Evolutionary conservation across 2,888 invertebrate genomes (phyloP), one percentile per base, ranked within the genome.

Genomic region (Aphelenchoides bicaudatus): DNA sequence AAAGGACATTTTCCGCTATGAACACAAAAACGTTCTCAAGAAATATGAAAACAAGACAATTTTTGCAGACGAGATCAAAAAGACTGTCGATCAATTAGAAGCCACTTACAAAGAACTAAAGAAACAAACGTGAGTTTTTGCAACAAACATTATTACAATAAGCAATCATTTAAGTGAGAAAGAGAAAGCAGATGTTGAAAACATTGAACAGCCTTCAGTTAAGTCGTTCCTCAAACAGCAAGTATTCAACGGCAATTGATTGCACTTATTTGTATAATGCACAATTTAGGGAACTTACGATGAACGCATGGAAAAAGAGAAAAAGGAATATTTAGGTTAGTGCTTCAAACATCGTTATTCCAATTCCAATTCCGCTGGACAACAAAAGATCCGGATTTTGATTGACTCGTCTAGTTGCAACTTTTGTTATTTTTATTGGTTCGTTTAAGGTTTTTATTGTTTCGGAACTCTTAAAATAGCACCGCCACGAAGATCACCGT

Each of bases 311-410:
- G 68, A 58, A 16, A 80, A 80, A 63, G 81, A 81, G 67, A 73
- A 82, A 76, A 75, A 80, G 51, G 82, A 82, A 48, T 82, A 81
- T 57, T n/a, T n/a, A n/a, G n/a, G n/a, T n/a, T n/a, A n/a, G n/a
- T n/a, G n/a, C n/a, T n/a, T n/a, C n/a, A n/a, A n/a, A n/a, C n/a
- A n/a, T n/a, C n/a, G n/a, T n/a, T n/a, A n/a, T n/a, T n/a, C n/a
- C n/a, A n/a, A n/a, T n/a, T n/a, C n/a, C n/a, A n/a, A n/a, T n/a
- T n/a, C n/a, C n/a, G n/a, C n/a, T n/a, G n/a, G n/a, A n/a, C n/a
- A n/a, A n/a, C n/a, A n/a, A n/a, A n/a, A n/a, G n/a, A n/a, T n/a
- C n/a, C n/a, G n/a, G n/a, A n/a, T n/a, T n/a, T n/a, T n/a, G n/a
- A n/a, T n/a, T n/a, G n/a, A n/a, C n/a, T n/a, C n/a, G n/a, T n/a